Base-by-base conservation (phyloP, 2,888 invertebrate genomes). In the Nymphalis polychloros region DNA sequence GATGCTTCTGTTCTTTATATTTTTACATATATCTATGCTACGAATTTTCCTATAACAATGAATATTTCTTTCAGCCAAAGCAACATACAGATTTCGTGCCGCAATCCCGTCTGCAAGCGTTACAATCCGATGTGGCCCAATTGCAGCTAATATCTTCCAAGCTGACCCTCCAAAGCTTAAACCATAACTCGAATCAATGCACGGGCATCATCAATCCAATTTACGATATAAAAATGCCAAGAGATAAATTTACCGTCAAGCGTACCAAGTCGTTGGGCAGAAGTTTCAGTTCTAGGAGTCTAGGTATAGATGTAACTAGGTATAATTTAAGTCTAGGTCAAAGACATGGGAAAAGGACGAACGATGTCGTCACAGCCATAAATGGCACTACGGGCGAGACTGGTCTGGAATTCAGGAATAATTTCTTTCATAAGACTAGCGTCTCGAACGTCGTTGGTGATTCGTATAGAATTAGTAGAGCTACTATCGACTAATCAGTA, bases 201-300 rank as follows among this genome's bases (percentile, higher is more conserved):
- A 91, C 90, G 0, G 92, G 92, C 2, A 86, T 92, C 17, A 87
- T 91, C 49, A 92, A 90, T 75, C 92, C 92, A 0, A 79, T 90
- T 19, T 89, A 90, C 79, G 90, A 91, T 71, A 83, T 87, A 7
- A 92, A 90, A 72, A 80, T 92, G 27, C 88, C 90, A 0, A 83
- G 79, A 74, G 88, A 92, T 76, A 89, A 85, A 70, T 91, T 92
- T 74, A 74, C 74, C 0, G 90, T 90, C 3, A 92, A 92, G 71
- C 73, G 92, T 46, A 89, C 92, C 1, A 91, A 90, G 66, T 90
- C 90, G 0, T 59, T 92, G 35, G 89, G 90, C 0, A 76, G 90
- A 0, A 89, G 84, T 63, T 88, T 88, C 23, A 90, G 85, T 67
- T 78, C 85, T 1, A 85, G 80, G 57, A 84, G 78, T 50, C 35